phyloP scores from a whole-genome alignment of 35 echinoderm and acorn worm genomes.

The Hemicentrotus pulcherrimus region DNA sequence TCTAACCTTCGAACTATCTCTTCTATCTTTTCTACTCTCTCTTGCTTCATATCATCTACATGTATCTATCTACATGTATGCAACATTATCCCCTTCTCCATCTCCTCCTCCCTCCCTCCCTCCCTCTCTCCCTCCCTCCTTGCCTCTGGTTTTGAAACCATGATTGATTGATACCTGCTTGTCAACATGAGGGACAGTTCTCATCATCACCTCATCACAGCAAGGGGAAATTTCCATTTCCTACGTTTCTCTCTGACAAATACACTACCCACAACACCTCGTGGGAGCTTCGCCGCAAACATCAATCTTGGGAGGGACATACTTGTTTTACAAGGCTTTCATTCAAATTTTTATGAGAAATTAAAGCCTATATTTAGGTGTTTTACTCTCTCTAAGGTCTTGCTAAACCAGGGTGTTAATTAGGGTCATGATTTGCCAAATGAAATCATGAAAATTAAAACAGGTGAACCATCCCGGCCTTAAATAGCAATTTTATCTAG shows the following conservation, averaged over 20 bases:
- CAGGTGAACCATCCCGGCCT: neutral
- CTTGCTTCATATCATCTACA: neutral
- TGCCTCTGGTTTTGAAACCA: neutral
- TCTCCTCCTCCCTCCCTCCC: neutral
- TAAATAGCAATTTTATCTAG: neutral
- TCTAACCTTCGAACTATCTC: neutral
- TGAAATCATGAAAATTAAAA: neutral
- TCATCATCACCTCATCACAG: slow-evolving; percentile 27
- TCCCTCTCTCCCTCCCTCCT: neutral
- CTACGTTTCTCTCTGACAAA: neutral
- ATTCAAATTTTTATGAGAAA: neutral
- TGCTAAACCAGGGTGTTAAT: neutral
- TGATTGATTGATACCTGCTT: neutral
- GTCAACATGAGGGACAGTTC: neutral
- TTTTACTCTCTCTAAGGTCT: neutral
- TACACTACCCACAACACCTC: slow-evolving; percentile 8
- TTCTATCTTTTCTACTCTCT: neutral
- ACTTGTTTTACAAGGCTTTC: neutral
- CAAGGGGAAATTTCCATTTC: slow-evolving; percentile 21
- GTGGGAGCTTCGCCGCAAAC: neutral
- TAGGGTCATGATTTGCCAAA: neutral
- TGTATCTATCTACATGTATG: neutral
- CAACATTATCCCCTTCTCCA: neutral
- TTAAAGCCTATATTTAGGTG: neutral
- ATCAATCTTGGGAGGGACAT: neutral